phyloP scores from a whole-genome alignment of 2,888 invertebrate species.

The Eudemis profundana region DNA sequence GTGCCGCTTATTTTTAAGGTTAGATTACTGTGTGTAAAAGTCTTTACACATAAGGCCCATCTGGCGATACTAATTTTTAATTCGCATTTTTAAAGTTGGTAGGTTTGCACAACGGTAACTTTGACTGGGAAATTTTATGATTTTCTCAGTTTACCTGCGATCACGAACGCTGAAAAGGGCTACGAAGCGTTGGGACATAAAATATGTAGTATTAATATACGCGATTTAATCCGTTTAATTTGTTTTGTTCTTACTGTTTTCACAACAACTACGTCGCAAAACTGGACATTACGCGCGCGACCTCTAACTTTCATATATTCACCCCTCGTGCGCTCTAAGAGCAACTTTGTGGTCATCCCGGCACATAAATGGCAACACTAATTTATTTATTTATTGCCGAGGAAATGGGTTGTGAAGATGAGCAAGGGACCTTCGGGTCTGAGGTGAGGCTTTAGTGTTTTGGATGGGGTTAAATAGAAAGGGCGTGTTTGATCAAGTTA shows the following conservation, averaged over 20 bases:
- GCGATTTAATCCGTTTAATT: too few species aligned
- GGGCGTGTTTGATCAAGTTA: background rate
- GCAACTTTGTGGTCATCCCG: conserved; percentile 58
- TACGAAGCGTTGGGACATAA: too few species aligned
- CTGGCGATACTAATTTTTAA: too few species aligned
- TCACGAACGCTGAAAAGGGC: too few species aligned
- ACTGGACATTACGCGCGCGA: conserved; percentile 46
- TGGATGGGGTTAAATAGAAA: background rate
- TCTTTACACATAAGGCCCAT: too few species aligned
- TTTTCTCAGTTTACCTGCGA: too few species aligned
- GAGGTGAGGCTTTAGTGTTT: conserved; percentile 22
- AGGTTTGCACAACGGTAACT: too few species aligned
- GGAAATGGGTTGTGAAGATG: conserved; percentile 44
- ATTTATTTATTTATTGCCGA: conserved; percentile 67
- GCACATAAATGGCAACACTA: conserved; percentile 61
- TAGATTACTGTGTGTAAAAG: too few species aligned
- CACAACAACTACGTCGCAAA: background rate
- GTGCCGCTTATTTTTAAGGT: too few species aligned
- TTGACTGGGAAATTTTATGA: too few species aligned
- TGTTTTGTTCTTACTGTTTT: conserved; percentile 1
- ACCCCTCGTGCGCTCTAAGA: conserved; percentile 61
- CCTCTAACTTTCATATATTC: conserved; percentile 59
- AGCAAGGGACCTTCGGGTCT: conserved; percentile 22
- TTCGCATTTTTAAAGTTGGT: too few species aligned
- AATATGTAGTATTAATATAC: background rate